phyloP scores from a whole-genome alignment of 2,888 invertebrate species.

The Synanthedon andrenaeformis region DNA sequence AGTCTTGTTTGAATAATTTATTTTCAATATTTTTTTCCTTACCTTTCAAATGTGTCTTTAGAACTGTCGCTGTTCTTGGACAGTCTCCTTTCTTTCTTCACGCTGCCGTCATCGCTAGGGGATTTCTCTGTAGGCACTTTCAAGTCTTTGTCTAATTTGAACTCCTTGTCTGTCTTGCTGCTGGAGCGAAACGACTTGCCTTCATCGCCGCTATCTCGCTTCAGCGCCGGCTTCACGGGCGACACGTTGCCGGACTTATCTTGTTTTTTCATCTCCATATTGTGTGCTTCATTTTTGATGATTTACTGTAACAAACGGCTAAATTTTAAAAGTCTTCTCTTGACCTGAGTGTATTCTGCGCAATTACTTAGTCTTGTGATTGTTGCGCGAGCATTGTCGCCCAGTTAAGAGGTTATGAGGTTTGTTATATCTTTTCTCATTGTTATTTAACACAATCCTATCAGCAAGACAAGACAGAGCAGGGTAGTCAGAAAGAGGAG shows the following conservation, averaged over 20 bases:
- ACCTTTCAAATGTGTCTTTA: conserved; percentile 58
- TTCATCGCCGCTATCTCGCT: conserved; percentile 38
- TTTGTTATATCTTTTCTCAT: too few relatives aligned
- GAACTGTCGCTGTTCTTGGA: conserved; percentile 51
- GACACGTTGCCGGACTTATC: conserved; percentile 58
- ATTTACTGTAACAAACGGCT: conserved; percentile 21
- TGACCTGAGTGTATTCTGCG: too few relatives aligned
- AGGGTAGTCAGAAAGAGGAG: too few relatives aligned
- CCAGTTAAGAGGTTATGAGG: too few relatives aligned
- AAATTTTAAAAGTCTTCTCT: background rate
- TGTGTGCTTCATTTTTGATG: conserved; percentile 34
- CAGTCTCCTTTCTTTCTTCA: conserved; percentile 35
- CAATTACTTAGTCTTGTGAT: too few relatives aligned
- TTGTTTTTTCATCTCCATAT: conserved; percentile 63
- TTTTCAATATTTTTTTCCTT: conserved; percentile 1
- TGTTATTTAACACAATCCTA: too few relatives aligned
- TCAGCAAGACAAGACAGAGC: too few relatives aligned
- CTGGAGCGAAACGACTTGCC: conserved; percentile 30
- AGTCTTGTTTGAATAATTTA: too few relatives aligned
- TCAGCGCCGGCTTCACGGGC: conserved; percentile 41
- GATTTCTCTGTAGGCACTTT: conserved; percentile 51
- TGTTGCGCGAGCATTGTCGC: too few relatives aligned
- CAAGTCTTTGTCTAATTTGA: conserved; percentile 41
- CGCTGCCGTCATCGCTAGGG: conserved; percentile 35
- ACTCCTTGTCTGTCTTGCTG: conserved; percentile 21